A percentile compares a stretch with the other conserved stretches of the same genome.
These are phyloP conservation scores for Scleropages formosus DNA, from an alignment of 2,797 vertebrate species.

Conservation along the genomic window DNA sequence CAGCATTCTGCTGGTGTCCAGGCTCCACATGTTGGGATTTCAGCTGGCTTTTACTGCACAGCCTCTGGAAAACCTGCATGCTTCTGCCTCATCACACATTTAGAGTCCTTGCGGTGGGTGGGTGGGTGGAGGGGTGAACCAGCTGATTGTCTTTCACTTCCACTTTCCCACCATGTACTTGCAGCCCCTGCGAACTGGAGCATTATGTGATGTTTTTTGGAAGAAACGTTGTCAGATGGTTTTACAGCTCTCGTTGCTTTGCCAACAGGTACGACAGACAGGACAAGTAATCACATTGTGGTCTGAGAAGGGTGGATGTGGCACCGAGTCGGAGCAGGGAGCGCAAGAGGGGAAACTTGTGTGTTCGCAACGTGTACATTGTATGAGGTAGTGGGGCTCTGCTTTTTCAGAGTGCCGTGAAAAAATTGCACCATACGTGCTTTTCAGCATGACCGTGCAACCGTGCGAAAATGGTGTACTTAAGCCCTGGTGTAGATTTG, in stretches of 20 bases:
- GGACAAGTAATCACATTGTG: neutral
- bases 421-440: neutral
- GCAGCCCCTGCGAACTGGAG: neutral
- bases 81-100: neutral
- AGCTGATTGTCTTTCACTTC: constrained; percentile 30
- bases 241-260: too few species aligned
- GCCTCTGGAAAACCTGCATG: too few species aligned
- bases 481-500: neutral
- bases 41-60: neutral
- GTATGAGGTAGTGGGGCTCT: neutral
- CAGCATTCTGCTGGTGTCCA: neutral
- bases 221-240: too few species aligned
- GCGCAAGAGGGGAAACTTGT: neutral
- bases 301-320: neutral
- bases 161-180: constrained; percentile 10
- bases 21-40: neutral
- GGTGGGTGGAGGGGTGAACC: neutral
- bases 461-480: neutral
- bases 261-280: too few species aligned
- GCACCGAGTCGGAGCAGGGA: neutral
- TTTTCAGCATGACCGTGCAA: neutral
- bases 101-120: neutral
- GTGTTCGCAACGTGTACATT: neutral
- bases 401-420: neutral
- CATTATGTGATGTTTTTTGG: neutral